A percentile compares a stretch with the other conserved stretches of the same genome.
Conservation (phyloP, 1,140 invertebrate genomes). For the Leucophenga varia region DNA sequence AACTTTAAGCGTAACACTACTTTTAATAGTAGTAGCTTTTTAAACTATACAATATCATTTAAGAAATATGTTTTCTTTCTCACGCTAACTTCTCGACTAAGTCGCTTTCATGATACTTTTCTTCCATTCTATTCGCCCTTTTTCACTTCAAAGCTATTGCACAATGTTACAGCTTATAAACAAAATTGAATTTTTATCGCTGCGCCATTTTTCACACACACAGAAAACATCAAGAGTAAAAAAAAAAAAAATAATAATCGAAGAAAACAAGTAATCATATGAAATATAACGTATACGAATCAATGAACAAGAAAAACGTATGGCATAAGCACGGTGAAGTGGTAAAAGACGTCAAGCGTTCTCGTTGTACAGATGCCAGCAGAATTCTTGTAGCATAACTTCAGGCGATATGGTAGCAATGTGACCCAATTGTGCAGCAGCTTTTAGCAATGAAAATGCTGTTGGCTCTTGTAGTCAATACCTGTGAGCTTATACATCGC, state of each 20-base stretch:
- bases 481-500: not conserved
- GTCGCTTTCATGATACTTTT: too few relatives aligned
- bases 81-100: too few relatives aligned
- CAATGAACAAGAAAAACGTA: slow-evolving; percentile 49
- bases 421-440: too few relatives aligned
- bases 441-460: too few relatives aligned
- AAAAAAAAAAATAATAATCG: slow-evolving; percentile 4
- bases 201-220: slow-evolving; percentile 14
- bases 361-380: too few relatives aligned
- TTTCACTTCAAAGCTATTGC: not conserved
- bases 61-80: slow-evolving; percentile 11
- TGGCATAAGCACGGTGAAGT: not conserved
- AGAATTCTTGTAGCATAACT: too few relatives aligned
- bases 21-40: too few relatives aligned
- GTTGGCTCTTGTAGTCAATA: not conserved
- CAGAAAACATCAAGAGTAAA: slow-evolving; percentile 6
- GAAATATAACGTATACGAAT: slow-evolving; percentile 22
- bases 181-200: slow-evolving; percentile 50
- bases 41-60: too few relatives aligned
- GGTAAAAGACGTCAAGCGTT: too few relatives aligned
- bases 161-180: slow-evolving; percentile 17
- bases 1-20: too few relatives aligned
- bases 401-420: too few relatives aligned
- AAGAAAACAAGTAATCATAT: not conserved
- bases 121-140: not conserved